Base-by-base conservation (phyloP, 2,113 vertebrate genomes). In the Oreochromis aureus region DNA sequence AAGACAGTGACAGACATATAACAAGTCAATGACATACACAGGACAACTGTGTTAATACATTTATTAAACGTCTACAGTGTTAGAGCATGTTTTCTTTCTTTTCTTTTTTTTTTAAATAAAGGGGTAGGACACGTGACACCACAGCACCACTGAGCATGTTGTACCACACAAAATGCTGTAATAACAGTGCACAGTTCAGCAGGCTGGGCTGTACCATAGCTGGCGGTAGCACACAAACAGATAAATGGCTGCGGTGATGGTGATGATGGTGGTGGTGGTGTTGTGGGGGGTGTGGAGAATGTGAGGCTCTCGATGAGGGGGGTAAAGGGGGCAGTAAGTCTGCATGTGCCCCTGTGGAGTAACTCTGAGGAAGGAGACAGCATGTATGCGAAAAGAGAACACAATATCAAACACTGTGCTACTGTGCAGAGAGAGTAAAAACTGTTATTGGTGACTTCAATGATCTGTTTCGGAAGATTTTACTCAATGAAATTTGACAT, bases 321-420 rank as follows among this genome's bases (percentile, higher is more conserved):
- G 95, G 95, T 86, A 96, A 88, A 66, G 96, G 96, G 82, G 96
- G 95, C 89, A 96, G 87, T 79, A 93, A 93, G 83, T 95, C 96
- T 93, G 93, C 83, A 16, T 93, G 55, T 12, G 86, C 89, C 87
- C 93, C 95, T n/a, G 94, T 81, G 24, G 94, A 94, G 90, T 69
- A 90, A 87, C 93, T 93, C 96, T 96, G 91, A 85, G 88, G 90
- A 86, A 87, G 92, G 79, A 94, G 63, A 93, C 54, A 87, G 63
- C 76, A 63, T 66, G 71, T 56, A 84, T 15, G 27, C 59, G 83
- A 61, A 34, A 39, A 87, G 56, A 86, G 10, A 82, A 48, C 82
- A 44, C 10, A 53, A 44, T 32, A 11, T 86, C 5, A 56, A 15
- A 80, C 10, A 58, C 22, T n/a, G 15, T 22, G 32, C 32, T 51